Base-by-base conservation (phyloP, 2,797 vertebrate species). In the Poecilia gillii region DNA sequence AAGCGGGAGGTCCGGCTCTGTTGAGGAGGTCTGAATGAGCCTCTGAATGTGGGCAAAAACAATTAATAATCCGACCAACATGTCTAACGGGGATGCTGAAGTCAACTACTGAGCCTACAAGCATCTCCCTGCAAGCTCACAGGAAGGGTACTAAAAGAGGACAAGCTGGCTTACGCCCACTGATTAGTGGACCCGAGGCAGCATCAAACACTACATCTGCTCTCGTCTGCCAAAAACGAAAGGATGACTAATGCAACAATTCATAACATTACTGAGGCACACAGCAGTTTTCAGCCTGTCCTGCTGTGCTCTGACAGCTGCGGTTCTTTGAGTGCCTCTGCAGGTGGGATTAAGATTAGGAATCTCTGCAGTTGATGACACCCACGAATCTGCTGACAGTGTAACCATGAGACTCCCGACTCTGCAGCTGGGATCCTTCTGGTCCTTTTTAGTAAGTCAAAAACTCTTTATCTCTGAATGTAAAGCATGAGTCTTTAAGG, bases 181-280 rank as follows among this genome's bases (percentile, higher is more conserved):
- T 81, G 85, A 90, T 72, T 41, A 68, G 31, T 39, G 33, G 59
- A 39, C 3, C 1, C 20, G 18, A 68, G 6, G 36, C 33, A 41
- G 36, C 64, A 39, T 68, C 33, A 64, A 64, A 39, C 33, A 18
- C 14, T 36, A 64, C 82, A 88, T 85, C 85, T 89, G 84, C 77
- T 89, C 72, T 74, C 8, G 73, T 39, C 76, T 78, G 41, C 80
- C 43, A 31, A 45, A 53, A 75, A 55, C 59, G 36, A 75, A 74
- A 55, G 76, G 31, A 46, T 25, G 31, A 41, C 64, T 39, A 68
- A 68, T 12, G 18, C 33, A 77, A 59, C 59, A 20, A 82, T 76
- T 87, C 71, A 79, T 18, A 73, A 41, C 4, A 0, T 71, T 55
- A 72, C 55, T 47, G 72, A 74, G 47, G 13, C 80, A 81, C 83